Percentiles rank a stretch among this genome's conserved stretches.
phyloP scores from a whole-genome alignment of 92 coral and sea anemone genomes.

The Umimayanthus chanpuru region DNA sequence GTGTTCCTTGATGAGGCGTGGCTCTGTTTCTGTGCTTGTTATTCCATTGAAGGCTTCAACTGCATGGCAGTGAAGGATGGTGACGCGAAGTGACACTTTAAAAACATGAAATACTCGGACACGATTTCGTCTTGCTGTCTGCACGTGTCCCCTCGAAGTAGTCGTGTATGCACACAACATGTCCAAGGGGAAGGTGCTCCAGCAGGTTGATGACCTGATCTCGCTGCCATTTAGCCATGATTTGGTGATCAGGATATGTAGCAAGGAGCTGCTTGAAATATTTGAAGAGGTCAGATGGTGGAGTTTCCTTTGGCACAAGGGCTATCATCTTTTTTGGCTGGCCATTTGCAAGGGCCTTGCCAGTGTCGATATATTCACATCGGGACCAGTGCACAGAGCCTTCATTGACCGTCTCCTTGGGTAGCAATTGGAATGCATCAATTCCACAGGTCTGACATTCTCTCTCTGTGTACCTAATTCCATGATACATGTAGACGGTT shows the following conservation, averaged over 20 bases:
- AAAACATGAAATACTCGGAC: slow-evolving; percentile 47
- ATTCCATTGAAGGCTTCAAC: slow-evolving; percentile 55
- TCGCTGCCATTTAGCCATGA: slow-evolving; percentile 46
- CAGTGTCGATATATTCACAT: slow-evolving; percentile 33
- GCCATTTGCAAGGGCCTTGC: no score
- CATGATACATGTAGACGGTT: no score
- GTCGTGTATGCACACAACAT: slow-evolving; percentile 53
- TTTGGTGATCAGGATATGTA: slow-evolving; percentile 42
- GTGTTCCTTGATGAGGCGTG: slow-evolving; percentile 57
- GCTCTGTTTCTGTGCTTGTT: slow-evolving; percentile 55
- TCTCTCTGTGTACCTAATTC: no score
- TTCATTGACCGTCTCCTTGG: no score
- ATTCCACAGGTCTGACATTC: no score
- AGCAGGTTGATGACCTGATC: slow-evolving; percentile 30
- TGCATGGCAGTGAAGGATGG: slow-evolving; percentile 62
- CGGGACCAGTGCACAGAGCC: no score
- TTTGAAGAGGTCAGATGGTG: slow-evolving; percentile 39
- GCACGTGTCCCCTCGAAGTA: slow-evolving; percentile 50
- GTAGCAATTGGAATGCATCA: no score
- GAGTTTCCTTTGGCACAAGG: slow-evolving; percentile 41
- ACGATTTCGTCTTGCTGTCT: slow-evolving; percentile 52
- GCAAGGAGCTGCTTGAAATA: slow-evolving; percentile 21
- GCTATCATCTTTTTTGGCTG: no score
- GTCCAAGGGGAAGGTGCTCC: slow-evolving; percentile 43
- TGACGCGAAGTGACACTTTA: slow-evolving; percentile 53